A percentile compares a stretch with the other conserved stretches of the same genome.
Evolutionary conservation across 2,797 vertebrate genomes (phyloP).

Genomic region (Sebastes paucispinis): DNA sequence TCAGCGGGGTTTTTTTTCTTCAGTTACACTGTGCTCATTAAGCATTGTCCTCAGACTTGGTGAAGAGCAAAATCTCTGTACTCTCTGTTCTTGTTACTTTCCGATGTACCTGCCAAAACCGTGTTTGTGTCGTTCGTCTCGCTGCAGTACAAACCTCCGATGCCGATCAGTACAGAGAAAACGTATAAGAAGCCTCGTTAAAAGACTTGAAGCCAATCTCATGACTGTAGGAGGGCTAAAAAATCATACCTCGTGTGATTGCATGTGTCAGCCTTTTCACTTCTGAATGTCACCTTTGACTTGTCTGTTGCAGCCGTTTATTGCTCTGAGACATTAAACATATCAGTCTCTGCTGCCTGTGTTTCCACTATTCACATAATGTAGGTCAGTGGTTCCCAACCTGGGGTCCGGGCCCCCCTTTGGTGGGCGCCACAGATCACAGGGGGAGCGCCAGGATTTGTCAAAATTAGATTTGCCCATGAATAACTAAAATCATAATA

Average conservation of each 20-base stretch:
- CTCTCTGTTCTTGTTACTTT: constrained; percentile 4
- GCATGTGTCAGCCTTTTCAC: constrained; percentile 8
- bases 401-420: too few species aligned
- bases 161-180: background rate
- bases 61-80: constrained; percentile 3
- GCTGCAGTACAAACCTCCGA: background rate
- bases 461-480: too few species aligned
- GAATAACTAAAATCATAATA: too few species aligned
- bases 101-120: background rate
- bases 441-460: too few species aligned
- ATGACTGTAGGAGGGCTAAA: background rate
- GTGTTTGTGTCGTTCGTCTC: background rate
- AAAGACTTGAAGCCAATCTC: background rate
- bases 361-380: constrained; percentile 10
- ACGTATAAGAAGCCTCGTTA: background rate
- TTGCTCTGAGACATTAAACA: background rate
- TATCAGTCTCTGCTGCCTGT: background rate
- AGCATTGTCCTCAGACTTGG: background rate
- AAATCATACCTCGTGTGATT: background rate
- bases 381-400: background rate
- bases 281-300: constrained; percentile 10
- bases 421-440: too few species aligned
- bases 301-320: background rate
- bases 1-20: background rate
- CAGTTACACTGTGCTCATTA: background rate